Conservation (phyloP, 1,140 invertebrate genomes). For the Asbolus verrucosus region DNA sequence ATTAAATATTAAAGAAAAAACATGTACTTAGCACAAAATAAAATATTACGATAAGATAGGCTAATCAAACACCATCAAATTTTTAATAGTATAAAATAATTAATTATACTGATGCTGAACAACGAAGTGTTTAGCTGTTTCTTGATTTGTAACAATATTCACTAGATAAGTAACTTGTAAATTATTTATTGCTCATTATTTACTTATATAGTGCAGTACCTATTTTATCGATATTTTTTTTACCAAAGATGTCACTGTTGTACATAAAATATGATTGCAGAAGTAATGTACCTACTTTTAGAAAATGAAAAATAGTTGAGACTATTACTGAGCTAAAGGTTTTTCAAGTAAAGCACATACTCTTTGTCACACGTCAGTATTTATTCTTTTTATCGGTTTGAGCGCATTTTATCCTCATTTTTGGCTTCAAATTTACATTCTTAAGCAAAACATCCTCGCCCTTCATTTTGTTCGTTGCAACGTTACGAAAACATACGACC, state of each 20-base stretch:
- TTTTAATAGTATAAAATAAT: slow-evolving; percentile 30
- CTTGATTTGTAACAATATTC: slow-evolving; percentile 42
- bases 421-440: slow-evolving; percentile 31
- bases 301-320: slow-evolving; percentile 51
- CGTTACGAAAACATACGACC: slow-evolving; percentile 9
- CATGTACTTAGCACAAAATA: slow-evolving; percentile 62
- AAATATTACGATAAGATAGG: slow-evolving; percentile 52
- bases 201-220: slow-evolving; percentile 51
- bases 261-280: slow-evolving; percentile 59
- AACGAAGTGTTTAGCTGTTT: slow-evolving; percentile 54
- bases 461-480: slow-evolving; percentile 11
- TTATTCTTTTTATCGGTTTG: slow-evolving; percentile 20
- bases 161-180: slow-evolving; percentile 43
- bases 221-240: slow-evolving; percentile 59
- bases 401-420: neutral
- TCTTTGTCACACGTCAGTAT: slow-evolving; percentile 58
- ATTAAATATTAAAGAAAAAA: slow-evolving; percentile 47
- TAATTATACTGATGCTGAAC: slow-evolving; percentile 45
- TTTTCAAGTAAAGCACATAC: slow-evolving; percentile 57
- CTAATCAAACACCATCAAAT: slow-evolving; percentile 49
- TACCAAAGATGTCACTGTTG: slow-evolving; percentile 59
- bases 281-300: slow-evolving; percentile 57
- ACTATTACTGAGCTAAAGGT: slow-evolving; percentile 45
- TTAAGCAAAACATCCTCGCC: slow-evolving; percentile 5
- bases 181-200: slow-evolving; percentile 58